These are phyloP conservation scores for Amphiprion clarkii DNA, from an alignment of 2,797 vertebrate species.

Conservation along the genomic window DNA sequence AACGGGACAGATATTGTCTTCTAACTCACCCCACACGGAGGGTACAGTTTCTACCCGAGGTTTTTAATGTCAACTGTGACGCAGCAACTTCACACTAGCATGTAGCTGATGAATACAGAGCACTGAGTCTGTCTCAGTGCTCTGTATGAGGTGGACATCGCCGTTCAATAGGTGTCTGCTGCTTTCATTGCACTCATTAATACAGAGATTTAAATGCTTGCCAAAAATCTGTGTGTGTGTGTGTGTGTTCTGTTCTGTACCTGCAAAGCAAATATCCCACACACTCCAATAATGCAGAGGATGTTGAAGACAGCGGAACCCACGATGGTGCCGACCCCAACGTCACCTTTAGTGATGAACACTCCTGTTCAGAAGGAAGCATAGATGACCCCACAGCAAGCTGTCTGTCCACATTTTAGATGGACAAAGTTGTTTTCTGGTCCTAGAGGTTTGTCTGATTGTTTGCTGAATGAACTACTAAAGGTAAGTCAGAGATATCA, in stretches of 20 bases:
- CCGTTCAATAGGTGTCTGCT: no score
- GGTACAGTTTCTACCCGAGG: not conserved
- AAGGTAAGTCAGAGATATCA: no score
- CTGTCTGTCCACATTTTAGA: not conserved
- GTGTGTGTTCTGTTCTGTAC: constrained; percentile 73
- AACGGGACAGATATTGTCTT: constrained; percentile 17
- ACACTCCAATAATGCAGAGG: constrained; percentile 96
- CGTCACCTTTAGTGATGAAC: constrained; percentile 97
- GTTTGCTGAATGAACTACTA: no score
- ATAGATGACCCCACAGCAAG: not conserved
- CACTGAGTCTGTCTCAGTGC: not conserved
- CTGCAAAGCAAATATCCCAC: constrained; percentile 95
- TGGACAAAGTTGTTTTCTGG: no score
- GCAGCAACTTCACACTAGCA: no score
- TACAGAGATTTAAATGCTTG: not conserved
- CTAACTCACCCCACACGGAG: constrained; percentile 42
- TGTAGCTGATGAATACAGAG: no score
- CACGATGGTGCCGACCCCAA: constrained; percentile 97
- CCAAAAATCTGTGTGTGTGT: not conserved
- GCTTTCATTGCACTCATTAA: not conserved
- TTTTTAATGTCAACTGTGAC: not conserved
- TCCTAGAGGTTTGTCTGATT: no score
- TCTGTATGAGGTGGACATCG: not conserved
- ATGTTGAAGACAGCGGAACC: constrained; percentile 98
- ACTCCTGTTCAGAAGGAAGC: constrained; percentile 86